A percentile compares a stretch with the other conserved stretches of the same genome.
These are phyloP conservation scores for Agonopterix alstromeriana DNA, from an alignment of 2,888 invertebrate genomes.

Conservation along the genomic window DNA sequence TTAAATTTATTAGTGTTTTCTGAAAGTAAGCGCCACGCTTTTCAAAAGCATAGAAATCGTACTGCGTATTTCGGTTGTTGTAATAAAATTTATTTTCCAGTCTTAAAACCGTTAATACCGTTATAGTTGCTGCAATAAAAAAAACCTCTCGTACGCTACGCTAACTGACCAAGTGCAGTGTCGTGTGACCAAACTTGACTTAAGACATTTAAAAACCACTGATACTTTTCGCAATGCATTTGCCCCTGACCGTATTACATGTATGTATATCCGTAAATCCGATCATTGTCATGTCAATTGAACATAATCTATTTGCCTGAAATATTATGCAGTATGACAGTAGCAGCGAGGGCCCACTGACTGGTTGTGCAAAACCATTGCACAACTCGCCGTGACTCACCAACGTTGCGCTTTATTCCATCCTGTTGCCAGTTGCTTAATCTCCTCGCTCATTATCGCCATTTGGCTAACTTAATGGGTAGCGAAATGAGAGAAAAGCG, in stretches of 20 bases:
- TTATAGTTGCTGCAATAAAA: slow-evolving; percentile 16
- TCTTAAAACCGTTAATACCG: slow-evolving; percentile 8
- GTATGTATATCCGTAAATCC: slow-evolving; percentile 17
- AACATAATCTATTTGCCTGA: slow-evolving; percentile 20
- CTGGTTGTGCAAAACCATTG: slow-evolving; percentile 59
- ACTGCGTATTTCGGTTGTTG: slow-evolving; percentile 5
- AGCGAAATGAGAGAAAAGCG: slow-evolving; percentile 9
- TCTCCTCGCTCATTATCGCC: slow-evolving; percentile 41
- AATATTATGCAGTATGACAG: slow-evolving; percentile 38
- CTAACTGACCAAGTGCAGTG: slow-evolving; percentile 12
- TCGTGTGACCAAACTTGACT: background rate
- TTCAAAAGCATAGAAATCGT: slow-evolving; percentile 2
- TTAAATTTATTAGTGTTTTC: background rate
- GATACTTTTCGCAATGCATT: slow-evolving; percentile 11
- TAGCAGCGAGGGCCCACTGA: slow-evolving; percentile 33
- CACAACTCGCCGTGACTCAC: slow-evolving; percentile 37
- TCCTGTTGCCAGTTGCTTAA: slow-evolving; percentile 47
- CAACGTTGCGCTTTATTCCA: slow-evolving; percentile 30
- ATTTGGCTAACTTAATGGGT: slow-evolving; percentile 17
- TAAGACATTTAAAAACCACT: background rate
- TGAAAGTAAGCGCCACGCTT: slow-evolving; percentile 1
- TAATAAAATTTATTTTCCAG: slow-evolving; percentile 12
- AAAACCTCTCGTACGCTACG: slow-evolving; percentile 2
- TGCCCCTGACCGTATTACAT: slow-evolving; percentile 24
- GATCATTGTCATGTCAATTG: slow-evolving; percentile 17